Base-by-base conservation (phyloP, 2,888 invertebrate species). In the Aporophyla nigra region DNA sequence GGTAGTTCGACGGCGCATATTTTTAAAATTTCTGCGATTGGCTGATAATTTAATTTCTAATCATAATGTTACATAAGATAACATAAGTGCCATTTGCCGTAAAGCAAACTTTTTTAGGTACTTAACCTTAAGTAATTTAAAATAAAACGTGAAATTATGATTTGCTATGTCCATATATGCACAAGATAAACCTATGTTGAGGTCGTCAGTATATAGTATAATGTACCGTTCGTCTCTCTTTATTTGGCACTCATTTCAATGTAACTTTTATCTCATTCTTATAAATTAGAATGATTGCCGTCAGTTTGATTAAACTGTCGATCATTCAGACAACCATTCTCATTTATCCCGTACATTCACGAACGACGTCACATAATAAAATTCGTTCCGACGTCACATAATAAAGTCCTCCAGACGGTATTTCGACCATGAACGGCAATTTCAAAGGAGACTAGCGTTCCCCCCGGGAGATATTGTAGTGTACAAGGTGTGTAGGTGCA, bases 1-100 rank as follows among this genome's bases (percentile, higher is more conserved):
- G 21, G 46, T 51, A 46, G n/a, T 49, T 14, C 6, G n/a, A 14
- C 12, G 46, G 2, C 54, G 27, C 40, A 76, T 69, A 78, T 53
- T 46, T 2, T 24, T 27, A n/a, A 40, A 21, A 49, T 53, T 56
- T 78, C 4, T 59, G 21, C 7, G n/a, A 19, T 61, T 54, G 61
- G 5, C n/a, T 58, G 68, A 78, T 59, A 46, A 40, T 40, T 43
- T 53, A 27, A 16, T 54, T 33, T 53, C 10, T 58, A 24, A 51
- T 78, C 14, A 24, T 43, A n/a, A 49, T 63, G 14, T 21, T 49
- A 49, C 33, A 16, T 73, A 24, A 43, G 16, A 46, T n/a, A 40
- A 53, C 19, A 21, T 56, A n/a, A 33, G 12, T 24, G 27, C 40
- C 24, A 27, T 58, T 58, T 58, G 24, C 16, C 14, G 6, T 24